A percentile compares a stretch with the other conserved stretches of the same genome.
Conservation (phyloP, 2,888 invertebrate species). For the Amphipyra tragopoginis region DNA sequence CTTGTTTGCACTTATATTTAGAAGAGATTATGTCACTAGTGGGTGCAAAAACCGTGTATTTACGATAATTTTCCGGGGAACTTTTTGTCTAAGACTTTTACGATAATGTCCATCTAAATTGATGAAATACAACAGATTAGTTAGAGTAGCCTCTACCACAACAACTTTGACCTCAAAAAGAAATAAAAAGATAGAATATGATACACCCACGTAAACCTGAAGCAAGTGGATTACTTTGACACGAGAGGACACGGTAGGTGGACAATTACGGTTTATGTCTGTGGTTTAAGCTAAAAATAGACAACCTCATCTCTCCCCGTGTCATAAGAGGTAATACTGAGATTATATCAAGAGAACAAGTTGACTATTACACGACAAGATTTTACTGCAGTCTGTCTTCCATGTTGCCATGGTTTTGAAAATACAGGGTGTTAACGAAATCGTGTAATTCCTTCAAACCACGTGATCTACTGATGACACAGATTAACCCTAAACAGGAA, state of each 20-base stretch:
- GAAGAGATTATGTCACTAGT: not conserved
- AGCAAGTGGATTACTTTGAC: slow-evolving; percentile 12
- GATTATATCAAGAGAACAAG: too few relatives aligned
- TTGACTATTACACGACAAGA: too few relatives aligned
- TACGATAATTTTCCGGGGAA: slow-evolving; percentile 8
- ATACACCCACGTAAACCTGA: not conserved
- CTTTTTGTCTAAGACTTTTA: not conserved
- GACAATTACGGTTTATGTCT: not conserved
- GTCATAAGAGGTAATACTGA: not conserved
- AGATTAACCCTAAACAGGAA: too few relatives aligned
- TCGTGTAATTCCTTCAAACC: too few relatives aligned
- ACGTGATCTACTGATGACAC: too few relatives aligned
- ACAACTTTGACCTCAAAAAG: slow-evolving; percentile 20
- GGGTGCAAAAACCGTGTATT: not conserved
- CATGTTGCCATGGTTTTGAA: too few relatives aligned
- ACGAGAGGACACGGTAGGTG: slow-evolving; percentile 1
- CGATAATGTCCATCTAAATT: too few relatives aligned
- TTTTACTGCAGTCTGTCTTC: too few relatives aligned
- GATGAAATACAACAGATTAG: slow-evolving; percentile 35
- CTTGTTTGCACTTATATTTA: too few relatives aligned
- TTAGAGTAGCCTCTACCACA: slow-evolving; percentile 11
- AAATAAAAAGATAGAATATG: slow-evolving; percentile 1
- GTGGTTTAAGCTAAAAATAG: slow-evolving; percentile 2
- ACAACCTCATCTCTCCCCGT: not conserved
- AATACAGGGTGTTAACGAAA: too few relatives aligned